These are phyloP conservation scores for Alfaro cultratus DNA, from an alignment of 2,797 vertebrate species.

Conservation along the genomic window DNA sequence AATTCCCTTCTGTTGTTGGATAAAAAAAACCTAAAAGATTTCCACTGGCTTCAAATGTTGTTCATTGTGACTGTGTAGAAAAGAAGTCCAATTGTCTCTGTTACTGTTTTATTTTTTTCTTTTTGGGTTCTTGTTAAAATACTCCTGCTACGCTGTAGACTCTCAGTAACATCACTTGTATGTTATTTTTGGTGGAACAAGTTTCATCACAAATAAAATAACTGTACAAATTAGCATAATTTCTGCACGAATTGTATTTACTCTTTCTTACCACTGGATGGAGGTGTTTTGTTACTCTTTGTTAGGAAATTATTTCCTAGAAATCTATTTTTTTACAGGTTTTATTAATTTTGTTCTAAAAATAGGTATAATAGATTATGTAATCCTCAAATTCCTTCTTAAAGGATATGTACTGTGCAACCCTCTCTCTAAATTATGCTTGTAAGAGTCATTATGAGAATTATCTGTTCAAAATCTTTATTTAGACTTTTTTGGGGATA, in stretches of 20 bases:
- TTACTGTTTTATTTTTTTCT: background rate
- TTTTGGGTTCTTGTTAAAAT: background rate
- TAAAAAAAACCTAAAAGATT: background rate
- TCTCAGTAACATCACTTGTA: background rate
- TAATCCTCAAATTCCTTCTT: background rate
- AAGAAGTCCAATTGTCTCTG: background rate
- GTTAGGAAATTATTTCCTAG: background rate
- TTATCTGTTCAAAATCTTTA: background rate
- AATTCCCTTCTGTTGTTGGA: background rate
- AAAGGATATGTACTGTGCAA: background rate
- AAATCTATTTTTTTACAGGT: background rate
- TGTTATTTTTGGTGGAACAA: background rate
- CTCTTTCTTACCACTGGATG: conserved; percentile 52
- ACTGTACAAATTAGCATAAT: background rate
- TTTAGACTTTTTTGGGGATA: background rate
- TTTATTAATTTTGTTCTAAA: background rate
- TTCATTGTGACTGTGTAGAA: background rate
- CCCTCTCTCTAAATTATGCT: background rate
- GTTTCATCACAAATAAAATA: background rate
- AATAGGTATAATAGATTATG: background rate
- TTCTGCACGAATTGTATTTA: background rate
- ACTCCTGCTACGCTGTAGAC: background rate
- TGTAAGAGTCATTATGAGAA: background rate
- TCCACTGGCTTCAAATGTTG: background rate
- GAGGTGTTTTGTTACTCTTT: conserved; percentile 27